These are phyloP conservation scores for Torymus texanus DNA, from an alignment of 2,888 invertebrate genomes.

Conservation along the genomic window DNA sequence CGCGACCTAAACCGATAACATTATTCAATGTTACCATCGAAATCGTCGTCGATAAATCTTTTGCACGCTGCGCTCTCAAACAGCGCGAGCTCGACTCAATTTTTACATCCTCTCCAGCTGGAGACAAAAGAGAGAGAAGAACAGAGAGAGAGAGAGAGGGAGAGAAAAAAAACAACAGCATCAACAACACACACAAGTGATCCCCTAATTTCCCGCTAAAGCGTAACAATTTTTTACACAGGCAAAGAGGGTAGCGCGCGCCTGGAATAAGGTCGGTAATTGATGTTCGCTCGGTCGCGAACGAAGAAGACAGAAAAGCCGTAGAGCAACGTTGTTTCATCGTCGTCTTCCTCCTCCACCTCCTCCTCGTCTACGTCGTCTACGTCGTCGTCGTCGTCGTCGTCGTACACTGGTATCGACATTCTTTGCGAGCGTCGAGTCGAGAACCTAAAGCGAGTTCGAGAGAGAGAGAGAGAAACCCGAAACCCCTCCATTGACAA, in stretches of 20 bases:
- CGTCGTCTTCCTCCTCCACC: conserved; percentile 44
- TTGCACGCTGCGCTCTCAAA: not conserved
- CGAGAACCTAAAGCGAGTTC: conserved; percentile 28
- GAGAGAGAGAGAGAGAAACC: conserved; percentile 36
- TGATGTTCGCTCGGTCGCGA: conserved; percentile 54
- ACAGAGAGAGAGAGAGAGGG: no score
- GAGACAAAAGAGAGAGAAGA: no score
- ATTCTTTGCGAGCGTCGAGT: conserved; percentile 61
- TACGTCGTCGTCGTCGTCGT: conserved; percentile 54
- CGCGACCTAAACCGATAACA: not conserved
- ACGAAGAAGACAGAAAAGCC: conserved; percentile 36
- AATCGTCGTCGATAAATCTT: conserved; percentile 5
- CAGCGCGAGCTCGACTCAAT: not conserved
- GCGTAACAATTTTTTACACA: conserved; percentile 53
- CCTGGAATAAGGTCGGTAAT: conserved; percentile 51
- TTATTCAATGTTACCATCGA: conserved; percentile 17
- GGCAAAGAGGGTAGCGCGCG: conserved; percentile 42
- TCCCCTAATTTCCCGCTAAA: conserved; percentile 54
- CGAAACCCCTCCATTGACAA: conserved; percentile 31
- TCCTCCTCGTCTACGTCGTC: conserved; percentile 50
- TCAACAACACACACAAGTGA: conserved; percentile 5
- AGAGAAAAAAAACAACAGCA: conserved; percentile 8
- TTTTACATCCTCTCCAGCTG: not conserved
- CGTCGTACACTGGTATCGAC: conserved; percentile 67
- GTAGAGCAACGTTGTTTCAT: conserved; percentile 41